These are phyloP conservation scores for Gadopsis bispinosus DNA, from an alignment of 2,797 vertebrate genomes.

Conservation along the genomic window DNA sequence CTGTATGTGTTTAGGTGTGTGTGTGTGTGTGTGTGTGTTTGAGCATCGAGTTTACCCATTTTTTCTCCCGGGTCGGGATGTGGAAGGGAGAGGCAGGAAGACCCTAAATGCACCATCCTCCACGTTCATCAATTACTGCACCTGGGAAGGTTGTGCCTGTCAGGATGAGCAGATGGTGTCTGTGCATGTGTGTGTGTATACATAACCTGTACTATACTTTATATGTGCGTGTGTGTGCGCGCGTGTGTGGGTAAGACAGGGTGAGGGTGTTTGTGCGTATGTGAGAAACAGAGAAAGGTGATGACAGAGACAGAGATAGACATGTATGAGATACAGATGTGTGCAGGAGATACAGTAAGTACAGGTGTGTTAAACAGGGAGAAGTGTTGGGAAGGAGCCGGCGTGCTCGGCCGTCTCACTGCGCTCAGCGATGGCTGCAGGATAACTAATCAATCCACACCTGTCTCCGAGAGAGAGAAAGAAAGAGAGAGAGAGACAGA, in stretches of 20 bases:
- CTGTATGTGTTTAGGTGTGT: conserved; percentile 38
- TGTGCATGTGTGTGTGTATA: conserved; percentile 20
- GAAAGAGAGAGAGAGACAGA: conserved; percentile 34
- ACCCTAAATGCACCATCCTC: conserved; percentile 73
- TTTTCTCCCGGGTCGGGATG: conserved; percentile 42
- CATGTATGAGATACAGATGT: conserved; percentile 65
- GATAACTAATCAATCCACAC: conserved; percentile 80
- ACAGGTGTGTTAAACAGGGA: conserved; percentile 65
- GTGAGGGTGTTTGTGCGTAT: conserved; percentile 41
- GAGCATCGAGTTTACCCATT: conserved; percentile 31
- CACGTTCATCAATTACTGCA: conserved; percentile 78
- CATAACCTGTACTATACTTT: not conserved
- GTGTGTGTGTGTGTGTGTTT: conserved; percentile 24
- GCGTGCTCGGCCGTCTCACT: conserved; percentile 39
- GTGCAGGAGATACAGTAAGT: conserved; percentile 55
- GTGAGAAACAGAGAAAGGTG: conserved; percentile 56
- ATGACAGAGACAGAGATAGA: conserved; percentile 64
- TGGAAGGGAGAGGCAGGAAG: conserved; percentile 47
- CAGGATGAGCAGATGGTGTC: conserved; percentile 67
- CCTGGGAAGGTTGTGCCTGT: conserved; percentile 68
- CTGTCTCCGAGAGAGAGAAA: conserved; percentile 50
- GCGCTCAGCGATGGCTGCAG: conserved; percentile 64
- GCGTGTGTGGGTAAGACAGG: conserved; percentile 29
- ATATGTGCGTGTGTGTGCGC: conserved; percentile 21
- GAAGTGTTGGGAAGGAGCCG: conserved; percentile 18